phyloP scores from a whole-genome alignment of 2,113 vertebrate species.

The Urocynchramus pylzowi region DNA sequence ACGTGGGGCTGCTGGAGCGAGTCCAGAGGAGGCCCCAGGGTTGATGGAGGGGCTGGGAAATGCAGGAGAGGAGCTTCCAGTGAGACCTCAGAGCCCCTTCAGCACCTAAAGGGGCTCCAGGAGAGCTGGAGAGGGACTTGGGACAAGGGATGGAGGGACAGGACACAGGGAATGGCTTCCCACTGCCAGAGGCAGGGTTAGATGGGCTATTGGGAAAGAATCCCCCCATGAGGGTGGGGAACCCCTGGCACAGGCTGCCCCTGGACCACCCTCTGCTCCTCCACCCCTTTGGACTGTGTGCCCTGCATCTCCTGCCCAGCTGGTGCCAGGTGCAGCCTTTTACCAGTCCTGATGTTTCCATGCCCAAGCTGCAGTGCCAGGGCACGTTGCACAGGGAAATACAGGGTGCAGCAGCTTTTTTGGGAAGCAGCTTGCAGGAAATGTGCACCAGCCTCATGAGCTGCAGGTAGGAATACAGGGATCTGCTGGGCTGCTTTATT shows the following conservation, averaged over 20 bases:
- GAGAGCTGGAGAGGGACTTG: not conserved
- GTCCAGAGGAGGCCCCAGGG: not conserved
- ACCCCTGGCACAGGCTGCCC: not conserved
- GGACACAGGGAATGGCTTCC: not conserved
- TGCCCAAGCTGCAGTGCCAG: not conserved
- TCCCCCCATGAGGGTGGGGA: not conserved
- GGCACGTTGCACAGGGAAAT: accelerated
- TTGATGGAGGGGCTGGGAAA: not conserved
- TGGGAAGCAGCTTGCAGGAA: not conserved
- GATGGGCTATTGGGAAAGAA: not conserved
- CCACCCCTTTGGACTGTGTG: accelerated
- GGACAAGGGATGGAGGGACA: not conserved
- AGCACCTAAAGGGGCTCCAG: not conserved
- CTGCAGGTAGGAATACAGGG: not conserved
- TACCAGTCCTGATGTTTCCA: accelerated
- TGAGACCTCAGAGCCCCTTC: not conserved
- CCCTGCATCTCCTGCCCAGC: not conserved
- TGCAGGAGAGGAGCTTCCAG: not conserved
- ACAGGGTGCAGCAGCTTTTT: not conserved
- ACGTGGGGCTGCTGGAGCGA: accelerated
- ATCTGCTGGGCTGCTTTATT: not conserved
- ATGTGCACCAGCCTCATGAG: not conserved
- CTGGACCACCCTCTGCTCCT: not conserved
- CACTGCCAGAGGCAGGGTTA: not conserved
- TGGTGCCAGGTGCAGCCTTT: not conserved